Evolutionary conservation across 37 sponge, comb jelly and placozoan genomes (phyloP).

Genomic region (Tethya wilhelma): DNA sequence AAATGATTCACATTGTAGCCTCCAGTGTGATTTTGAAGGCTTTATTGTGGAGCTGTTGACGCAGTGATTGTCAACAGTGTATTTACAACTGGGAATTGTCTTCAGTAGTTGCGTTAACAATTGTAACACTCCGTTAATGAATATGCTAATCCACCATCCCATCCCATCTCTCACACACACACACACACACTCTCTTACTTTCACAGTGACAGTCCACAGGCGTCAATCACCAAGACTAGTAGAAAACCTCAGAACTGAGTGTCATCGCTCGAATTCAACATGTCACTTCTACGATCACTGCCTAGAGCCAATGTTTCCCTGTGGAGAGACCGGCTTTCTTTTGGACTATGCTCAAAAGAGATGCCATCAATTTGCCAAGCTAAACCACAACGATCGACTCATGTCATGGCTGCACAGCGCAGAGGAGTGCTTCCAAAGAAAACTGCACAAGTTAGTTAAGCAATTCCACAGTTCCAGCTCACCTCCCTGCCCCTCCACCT

Average conservation of each 20-base stretch:
- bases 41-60: neutral
- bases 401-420: slow-evolving; percentile 18
- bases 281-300: slow-evolving; percentile 67
- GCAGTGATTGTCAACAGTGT: neutral
- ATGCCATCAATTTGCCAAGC: slow-evolving; percentile 24
- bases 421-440: slow-evolving; percentile 63
- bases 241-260: too few relatives aligned
- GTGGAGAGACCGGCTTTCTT: slow-evolving; percentile 45
- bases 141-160: neutral
- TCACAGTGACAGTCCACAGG: neutral
- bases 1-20: too few relatives aligned
- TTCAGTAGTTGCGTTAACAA: neutral
- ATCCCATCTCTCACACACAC: neutral
- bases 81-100: neutral
- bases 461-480: neutral
- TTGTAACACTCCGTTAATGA: too few relatives aligned
- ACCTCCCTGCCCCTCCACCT: too few relatives aligned
- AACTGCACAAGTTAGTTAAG: slow-evolving; percentile 23
- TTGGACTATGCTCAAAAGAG: slow-evolving; percentile 43
- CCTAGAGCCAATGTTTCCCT: slow-evolving; percentile 44
- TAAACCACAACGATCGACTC: neutral
- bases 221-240: too few relatives aligned
- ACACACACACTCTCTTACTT: neutral
- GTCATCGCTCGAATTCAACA: neutral
- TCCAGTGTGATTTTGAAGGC: too few relatives aligned